These are phyloP conservation scores for Menura novaehollandiae DNA, from an alignment of 2,113 vertebrate species.

Conservation along the genomic window DNA sequence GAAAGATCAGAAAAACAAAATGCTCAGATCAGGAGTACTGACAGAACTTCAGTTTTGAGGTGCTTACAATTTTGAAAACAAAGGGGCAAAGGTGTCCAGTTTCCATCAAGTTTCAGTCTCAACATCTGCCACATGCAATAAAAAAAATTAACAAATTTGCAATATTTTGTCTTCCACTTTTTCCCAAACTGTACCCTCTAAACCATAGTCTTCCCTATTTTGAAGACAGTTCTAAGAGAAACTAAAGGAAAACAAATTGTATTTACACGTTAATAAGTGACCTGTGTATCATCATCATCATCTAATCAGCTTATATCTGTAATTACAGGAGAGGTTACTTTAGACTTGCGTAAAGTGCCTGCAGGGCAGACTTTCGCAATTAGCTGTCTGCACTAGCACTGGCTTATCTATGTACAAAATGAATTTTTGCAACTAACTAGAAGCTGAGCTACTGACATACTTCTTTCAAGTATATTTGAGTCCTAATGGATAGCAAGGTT, in stretches of 20 bases:
- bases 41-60: not conserved
- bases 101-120: not conserved
- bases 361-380: not conserved
- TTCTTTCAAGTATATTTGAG: not conserved
- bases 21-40: not conserved
- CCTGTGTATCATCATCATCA: not conserved
- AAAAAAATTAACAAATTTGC: not conserved
- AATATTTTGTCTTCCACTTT: not conserved
- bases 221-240: not conserved
- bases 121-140: not conserved
- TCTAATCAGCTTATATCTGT: not conserved
- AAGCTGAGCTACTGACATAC: not conserved
- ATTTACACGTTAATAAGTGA: not conserved
- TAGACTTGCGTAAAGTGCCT: not conserved
- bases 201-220: not conserved
- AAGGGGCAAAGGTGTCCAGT: not conserved
- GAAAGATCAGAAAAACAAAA: not conserved
- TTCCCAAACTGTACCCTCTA: not conserved
- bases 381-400: not conserved
- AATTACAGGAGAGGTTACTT: not conserved
- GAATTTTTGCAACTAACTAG: not conserved
- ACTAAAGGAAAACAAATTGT: not conserved
- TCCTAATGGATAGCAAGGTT: not conserved
- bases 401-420: not conserved
- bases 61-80: not conserved